phyloP scores from a whole-genome alignment of 2,888 invertebrate species.

The Glaucopsyche alexis region DNA sequence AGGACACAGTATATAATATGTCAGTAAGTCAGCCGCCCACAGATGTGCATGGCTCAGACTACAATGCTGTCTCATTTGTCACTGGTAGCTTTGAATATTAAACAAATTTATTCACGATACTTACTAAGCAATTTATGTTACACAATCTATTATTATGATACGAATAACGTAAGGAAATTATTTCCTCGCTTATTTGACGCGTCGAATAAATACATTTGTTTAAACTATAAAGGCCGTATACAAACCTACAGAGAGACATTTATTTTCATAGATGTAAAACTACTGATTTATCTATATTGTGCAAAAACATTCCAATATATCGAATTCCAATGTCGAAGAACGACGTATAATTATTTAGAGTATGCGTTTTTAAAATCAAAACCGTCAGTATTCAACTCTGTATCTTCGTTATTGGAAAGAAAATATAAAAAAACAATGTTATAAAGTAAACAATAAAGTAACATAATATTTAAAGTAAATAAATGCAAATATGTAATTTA shows the following conservation, averaged over 20 bases:
- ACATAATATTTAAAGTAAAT: too few species aligned
- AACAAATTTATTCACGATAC: slow-evolving; percentile 30
- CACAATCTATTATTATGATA: slow-evolving; percentile 7
- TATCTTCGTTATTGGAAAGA: too few species aligned
- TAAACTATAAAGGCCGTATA: not conserved
- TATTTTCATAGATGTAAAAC: too few species aligned
- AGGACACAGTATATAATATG: slow-evolving; percentile 42
- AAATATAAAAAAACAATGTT: too few species aligned
- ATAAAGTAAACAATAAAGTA: too few species aligned
- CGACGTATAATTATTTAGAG: too few species aligned
- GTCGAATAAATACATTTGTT: not conserved
- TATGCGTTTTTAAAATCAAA: too few species aligned
- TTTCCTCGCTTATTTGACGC: not conserved
- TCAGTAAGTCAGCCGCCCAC: slow-evolving; percentile 57
- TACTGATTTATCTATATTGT: not conserved
- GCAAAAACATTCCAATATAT: not conserved
- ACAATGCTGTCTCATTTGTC: slow-evolving; percentile 31
- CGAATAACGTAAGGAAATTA: slow-evolving; percentile 8
- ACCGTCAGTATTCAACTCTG: too few species aligned
- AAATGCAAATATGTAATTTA: too few species aligned
- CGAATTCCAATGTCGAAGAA: too few species aligned
- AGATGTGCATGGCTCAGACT: slow-evolving; percentile 32
- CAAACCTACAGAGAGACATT: not conserved
- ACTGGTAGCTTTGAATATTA: slow-evolving; percentile 31
- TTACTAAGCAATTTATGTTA: slow-evolving; percentile 24